These are phyloP conservation scores for Drosophila grimshawi DNA, from an alignment of 1,140 invertebrate species.

Conservation along the genomic window DNA sequence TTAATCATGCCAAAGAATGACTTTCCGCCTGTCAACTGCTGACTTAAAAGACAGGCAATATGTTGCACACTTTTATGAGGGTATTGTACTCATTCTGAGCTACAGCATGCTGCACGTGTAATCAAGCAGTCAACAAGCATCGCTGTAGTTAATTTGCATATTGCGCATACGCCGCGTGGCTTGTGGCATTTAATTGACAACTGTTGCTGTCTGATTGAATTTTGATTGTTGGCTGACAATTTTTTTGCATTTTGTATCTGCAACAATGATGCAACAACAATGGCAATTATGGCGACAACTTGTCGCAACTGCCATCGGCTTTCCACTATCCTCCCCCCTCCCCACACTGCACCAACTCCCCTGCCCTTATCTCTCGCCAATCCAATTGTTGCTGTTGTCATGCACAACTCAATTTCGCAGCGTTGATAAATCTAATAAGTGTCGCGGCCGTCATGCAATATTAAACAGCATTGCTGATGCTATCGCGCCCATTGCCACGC, in stretches of 20 bases:
- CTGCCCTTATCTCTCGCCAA: too few relatives aligned
- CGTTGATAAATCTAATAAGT: constrained; percentile 79
- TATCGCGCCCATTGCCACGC: constrained; percentile 4
- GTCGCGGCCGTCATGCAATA: constrained; percentile 61
- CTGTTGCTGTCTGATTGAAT: constrained; percentile 80
- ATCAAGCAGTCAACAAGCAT: constrained; percentile 4
- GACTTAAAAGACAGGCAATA: not conserved
- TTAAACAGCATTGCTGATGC: constrained; percentile 47
- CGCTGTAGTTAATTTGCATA: constrained; percentile 33
- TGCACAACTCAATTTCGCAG: constrained; percentile 58
- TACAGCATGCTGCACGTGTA: constrained; percentile 40
- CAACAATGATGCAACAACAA: constrained; percentile 39
- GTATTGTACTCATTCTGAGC: constrained; percentile 29
- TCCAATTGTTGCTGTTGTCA: constrained; percentile 33
- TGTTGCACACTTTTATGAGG: constrained; percentile 1
- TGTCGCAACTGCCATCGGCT: not conserved
- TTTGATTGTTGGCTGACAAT: constrained; percentile 68
- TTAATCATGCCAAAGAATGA: too few relatives aligned
- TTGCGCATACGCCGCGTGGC: constrained; percentile 56
- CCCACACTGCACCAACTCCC: not conserved
- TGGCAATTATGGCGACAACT: constrained; percentile 47
- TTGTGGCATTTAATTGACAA: constrained; percentile 66
- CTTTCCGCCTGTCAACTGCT: too few relatives aligned
- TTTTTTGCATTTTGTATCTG: constrained; percentile 54
- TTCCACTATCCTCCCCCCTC: not conserved